Percentiles rank a stretch among this genome's conserved stretches.
phyloP scores from a whole-genome alignment of 2,888 invertebrate species.

The Azorinus chamasolen region DNA sequence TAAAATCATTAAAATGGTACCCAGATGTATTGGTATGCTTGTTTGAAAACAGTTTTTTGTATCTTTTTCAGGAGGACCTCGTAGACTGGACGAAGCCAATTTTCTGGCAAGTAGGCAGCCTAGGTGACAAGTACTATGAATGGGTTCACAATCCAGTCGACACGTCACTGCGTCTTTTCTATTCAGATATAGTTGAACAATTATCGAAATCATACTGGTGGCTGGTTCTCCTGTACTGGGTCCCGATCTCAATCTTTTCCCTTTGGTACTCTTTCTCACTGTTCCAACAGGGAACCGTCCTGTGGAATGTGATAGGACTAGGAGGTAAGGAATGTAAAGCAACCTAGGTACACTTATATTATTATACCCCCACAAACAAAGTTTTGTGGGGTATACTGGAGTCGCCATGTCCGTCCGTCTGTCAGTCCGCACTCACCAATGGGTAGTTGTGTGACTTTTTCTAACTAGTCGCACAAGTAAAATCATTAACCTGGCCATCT shows the following conservation, averaged over 20 bases:
- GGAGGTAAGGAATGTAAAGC: conserved; percentile 47
- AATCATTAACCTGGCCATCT: no score
- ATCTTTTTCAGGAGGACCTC: conserved; percentile 80
- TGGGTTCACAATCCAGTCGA: conserved; percentile 87
- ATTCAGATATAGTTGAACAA: conserved; percentile 78
- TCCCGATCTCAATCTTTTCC: conserved; percentile 72
- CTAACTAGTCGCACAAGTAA: no score
- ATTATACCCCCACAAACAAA: no score
- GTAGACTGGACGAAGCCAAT: conserved; percentile 85
- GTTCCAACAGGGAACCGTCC: conserved; percentile 54
- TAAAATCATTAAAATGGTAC: no score
- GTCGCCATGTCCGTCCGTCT: no score
- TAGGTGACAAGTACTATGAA: conserved; percentile 86
- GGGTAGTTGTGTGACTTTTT: no score
- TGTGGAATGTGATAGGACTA: conserved; percentile 55
- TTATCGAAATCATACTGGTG: conserved; percentile 82
- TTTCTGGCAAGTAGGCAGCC: conserved; percentile 84
- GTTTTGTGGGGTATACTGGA: no score
- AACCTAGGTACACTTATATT: background rate
- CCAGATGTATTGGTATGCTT: no score
- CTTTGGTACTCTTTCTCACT: conserved; percentile 63
- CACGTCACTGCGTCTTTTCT: conserved; percentile 85
- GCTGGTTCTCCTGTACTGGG: conserved; percentile 82
- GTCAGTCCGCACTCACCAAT: no score
- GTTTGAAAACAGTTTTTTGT: background rate